Evolutionary conservation across 2,888 invertebrate species (phyloP), one percentile per base, ranked within the genome.

Genomic region (Andrena bucephala): DNA sequence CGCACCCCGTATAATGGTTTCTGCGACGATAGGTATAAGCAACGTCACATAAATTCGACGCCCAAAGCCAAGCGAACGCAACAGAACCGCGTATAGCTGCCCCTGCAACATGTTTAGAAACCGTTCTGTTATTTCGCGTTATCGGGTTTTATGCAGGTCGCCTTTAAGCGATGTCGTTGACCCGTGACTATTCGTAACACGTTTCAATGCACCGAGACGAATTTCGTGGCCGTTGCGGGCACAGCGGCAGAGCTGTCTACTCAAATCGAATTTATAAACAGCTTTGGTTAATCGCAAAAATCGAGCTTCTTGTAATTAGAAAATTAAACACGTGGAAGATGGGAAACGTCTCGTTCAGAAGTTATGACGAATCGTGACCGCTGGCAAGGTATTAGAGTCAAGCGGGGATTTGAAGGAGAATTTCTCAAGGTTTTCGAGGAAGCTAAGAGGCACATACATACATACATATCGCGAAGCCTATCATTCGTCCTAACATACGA

Each of bases 101-200:
- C 57, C 57, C 24, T 57, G 20, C 27, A 24, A 10, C 24, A 27
- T 27, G 20, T 57, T 31, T 33, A 29, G 59, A 71, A 54, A 78
- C 48, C 72, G 73, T 63, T 67, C 75, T 68, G 67, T 67, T 65
- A 66, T 54, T 67, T 52, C 67, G 42, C 16, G n/a, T 29, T 52
- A 48, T 24, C 33, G 20, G 31, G 24, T 42, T 62, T 7, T 16
- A 42, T 57, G 8, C 31, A 16, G 57, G 57, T 69, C 74, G 66
- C 77, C 76, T 69, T 79, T 79, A 69, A 79, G 68, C 77, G 74
- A 84, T 85, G 84, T 85, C 85, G 69, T 81, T 85, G 85, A 74
- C 85, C 81, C 65, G 68, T 36, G 70, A 75, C 74, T 77, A 74
- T 67, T 62, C 67, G 71, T 13, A 60, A 72, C 54, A 67, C 77